phyloP scores from a whole-genome alignment of 2,113 vertebrate genomes.

The Chionis minor region DNA sequence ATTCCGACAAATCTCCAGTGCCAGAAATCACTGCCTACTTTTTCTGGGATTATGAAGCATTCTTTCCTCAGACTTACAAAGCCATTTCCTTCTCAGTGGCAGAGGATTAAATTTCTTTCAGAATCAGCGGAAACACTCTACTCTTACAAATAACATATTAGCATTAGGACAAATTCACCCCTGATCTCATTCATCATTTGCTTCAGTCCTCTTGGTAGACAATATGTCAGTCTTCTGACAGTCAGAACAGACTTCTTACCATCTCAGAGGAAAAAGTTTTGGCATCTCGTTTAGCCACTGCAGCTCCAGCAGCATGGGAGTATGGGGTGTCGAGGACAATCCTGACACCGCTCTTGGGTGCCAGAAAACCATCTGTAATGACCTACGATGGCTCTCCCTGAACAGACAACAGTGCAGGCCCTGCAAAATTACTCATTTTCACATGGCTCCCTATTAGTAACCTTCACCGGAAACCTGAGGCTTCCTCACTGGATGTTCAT shows the following conservation, averaged over 20 bases:
- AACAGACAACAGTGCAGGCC: neutral
- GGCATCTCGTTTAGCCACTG: neutral
- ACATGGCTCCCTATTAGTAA: neutral
- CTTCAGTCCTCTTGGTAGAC: neutral
- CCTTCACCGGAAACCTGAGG: neutral
- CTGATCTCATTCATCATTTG: constrained; percentile 54
- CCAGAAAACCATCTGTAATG: neutral
- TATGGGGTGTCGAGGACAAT: neutral
- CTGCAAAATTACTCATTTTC: neutral
- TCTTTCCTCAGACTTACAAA: constrained; percentile 25
- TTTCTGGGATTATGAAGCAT: constrained; percentile 52
- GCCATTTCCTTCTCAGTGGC: constrained; percentile 56
- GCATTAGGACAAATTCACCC: constrained; percentile 48
- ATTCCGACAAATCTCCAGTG: constrained; percentile 5
- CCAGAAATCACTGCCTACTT: constrained; percentile 12
- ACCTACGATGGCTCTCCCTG: neutral
- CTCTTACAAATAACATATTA: constrained; percentile 41
- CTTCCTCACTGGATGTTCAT: neutral
- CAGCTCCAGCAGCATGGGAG: neutral
- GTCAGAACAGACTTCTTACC: neutral
- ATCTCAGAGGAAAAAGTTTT: neutral
- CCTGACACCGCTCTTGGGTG: neutral
- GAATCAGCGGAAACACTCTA: constrained; percentile 46
- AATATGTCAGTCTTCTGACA: constrained; percentile 1
- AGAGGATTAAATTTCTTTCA: constrained; percentile 59